These are phyloP conservation scores for Helobdella robusta DNA, from an alignment of 2,888 invertebrate genomes.

Conservation along the genomic window DNA sequence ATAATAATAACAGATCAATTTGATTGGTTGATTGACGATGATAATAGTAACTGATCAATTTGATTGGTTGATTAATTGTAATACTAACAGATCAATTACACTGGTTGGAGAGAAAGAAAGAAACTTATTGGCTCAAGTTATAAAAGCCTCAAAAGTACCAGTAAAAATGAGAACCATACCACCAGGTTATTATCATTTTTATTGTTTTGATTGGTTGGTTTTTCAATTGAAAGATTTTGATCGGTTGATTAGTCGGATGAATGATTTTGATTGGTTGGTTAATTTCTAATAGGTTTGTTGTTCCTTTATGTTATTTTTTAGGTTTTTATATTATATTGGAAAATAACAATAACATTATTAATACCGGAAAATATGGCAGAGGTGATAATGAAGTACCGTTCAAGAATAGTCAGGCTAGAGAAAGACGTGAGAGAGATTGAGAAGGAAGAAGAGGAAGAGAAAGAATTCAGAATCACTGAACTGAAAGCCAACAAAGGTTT, in stretches of 20 bases:
- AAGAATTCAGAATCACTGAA: conserved; percentile 72
- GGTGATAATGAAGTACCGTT: conserved; percentile 25
- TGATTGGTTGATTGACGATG: too few relatives aligned
- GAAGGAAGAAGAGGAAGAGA: conserved; percentile 68
- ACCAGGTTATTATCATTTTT: conserved; percentile 49
- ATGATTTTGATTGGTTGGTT: too few relatives aligned
- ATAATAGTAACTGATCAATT: too few relatives aligned
- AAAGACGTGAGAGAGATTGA: conserved; percentile 71
- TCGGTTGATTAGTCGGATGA: too few relatives aligned
- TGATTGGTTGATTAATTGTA: not conserved
- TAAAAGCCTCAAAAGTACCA: conserved; percentile 71
- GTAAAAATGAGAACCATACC: conserved; percentile 80
- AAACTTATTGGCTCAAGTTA: conserved; percentile 77
- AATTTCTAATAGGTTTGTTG: too few relatives aligned
- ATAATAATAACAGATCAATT: too few relatives aligned
- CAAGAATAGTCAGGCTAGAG: conserved; percentile 54
- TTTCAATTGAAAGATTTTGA: too few relatives aligned
- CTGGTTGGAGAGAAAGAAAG: conserved; percentile 87
- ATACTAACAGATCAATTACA: conserved; percentile 63
- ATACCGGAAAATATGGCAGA: conserved; percentile 14
- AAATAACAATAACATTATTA: not conserved
- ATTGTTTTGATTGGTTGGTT: too few relatives aligned
- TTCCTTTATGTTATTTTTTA: not conserved
- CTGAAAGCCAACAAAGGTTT: conserved; percentile 63
- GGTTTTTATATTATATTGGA: not conserved